Base-by-base conservation (phyloP, 1,140 invertebrate genomes). In the Musca vetustissima region DNA sequence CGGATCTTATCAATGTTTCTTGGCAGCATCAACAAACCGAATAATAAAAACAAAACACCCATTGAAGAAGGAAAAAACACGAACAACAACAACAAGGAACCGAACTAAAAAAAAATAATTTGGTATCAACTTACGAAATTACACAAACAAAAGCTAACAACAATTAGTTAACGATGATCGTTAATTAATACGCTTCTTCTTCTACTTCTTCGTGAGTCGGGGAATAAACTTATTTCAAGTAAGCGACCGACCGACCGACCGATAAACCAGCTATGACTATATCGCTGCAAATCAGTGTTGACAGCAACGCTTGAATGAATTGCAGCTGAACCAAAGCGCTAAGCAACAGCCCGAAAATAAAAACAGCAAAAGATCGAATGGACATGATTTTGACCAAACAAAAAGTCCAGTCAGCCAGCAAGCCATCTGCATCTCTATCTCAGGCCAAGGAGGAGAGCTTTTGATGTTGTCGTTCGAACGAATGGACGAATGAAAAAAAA, bases 71-170 rank as follows among this genome's bases (percentile, higher is more conserved):
- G 11, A 4, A 43, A 13, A 43, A 43, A 13, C 6, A 13, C 6
- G 6, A 28, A 28, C 28, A 28, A 28, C 28, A 28, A 28, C 3
- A 28, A 28, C 8, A 3, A n/a, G n/a, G n/a, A 28, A 28, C 3
- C 28, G n/a, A 28, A 13, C 36, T 24, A 28, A 61, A 52, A n/a
- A 78, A 75, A 76, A 80, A 77, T 78, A 80, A 80, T 80, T 80
- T 80, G 76, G 78, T 78, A 80, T 80, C 78, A 74, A 77, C 80
- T 80, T 80, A 80, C 78, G 74, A 78, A 80, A 80, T 77, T 80
- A 80, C 80, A 80, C 79, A 61, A 61, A 61, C 28, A 61, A 61
- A 61, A 80, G 77, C 78, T 78, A 79, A 80, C 76, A 80, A 78
- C 78, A 80, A 80, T 80, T 80, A 80, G 78, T 80, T 80, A 80